Evolutionary conservation across 2,797 vertebrate genomes (phyloP), one percentile per base, ranked within the genome.

Genomic region (Ctenochaetus hawaiiensis): DNA sequence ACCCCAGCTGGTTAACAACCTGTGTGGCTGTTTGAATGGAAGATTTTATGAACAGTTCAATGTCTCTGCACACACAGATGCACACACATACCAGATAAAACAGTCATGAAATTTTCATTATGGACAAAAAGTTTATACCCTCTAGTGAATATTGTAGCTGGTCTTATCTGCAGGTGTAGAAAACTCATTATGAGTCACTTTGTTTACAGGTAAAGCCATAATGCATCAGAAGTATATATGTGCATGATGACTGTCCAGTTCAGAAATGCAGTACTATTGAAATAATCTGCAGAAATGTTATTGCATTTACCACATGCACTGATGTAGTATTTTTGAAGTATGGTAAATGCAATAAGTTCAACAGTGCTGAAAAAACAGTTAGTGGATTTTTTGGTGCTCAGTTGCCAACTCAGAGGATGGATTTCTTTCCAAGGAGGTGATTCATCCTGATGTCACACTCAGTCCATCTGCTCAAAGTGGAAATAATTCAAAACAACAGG

Each of bases 331-430:
- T 57, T 18, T 37, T 2, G 9, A 3, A 39, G 10, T 6, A n/a
- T 13, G 34, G 10, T 47, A 37, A 61, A 56, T 73, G 51, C 4
- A 69, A 43, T 16, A 49, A 64, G 7, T 30, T 17, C 16, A 9
- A 68, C 48, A 66, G 20, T 34, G 6, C 37, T 20, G 11, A 53
- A 52, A 54, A 23, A 48, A 26, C 8, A 56, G 8, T 43, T 2
- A 14, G 41, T 26, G 18, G 12, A 47, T 61, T 18, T 11, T 60
- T 71, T 56, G 53, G 20, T 18, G 48, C 52, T 57, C 56, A 56
- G 54, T 1, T 8, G 26, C 62, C 75, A 67, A 82, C 20, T 75
- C 61, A 76, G 23, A 70, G 57, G 26, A 74, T 53, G 8, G 60
- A 82, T 73, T 67, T 68, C 47, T 68, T 11, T 52, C 47, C 8